Base-by-base conservation (phyloP, 2,888 invertebrate species). In the Torymus aiolomorphi region DNA sequence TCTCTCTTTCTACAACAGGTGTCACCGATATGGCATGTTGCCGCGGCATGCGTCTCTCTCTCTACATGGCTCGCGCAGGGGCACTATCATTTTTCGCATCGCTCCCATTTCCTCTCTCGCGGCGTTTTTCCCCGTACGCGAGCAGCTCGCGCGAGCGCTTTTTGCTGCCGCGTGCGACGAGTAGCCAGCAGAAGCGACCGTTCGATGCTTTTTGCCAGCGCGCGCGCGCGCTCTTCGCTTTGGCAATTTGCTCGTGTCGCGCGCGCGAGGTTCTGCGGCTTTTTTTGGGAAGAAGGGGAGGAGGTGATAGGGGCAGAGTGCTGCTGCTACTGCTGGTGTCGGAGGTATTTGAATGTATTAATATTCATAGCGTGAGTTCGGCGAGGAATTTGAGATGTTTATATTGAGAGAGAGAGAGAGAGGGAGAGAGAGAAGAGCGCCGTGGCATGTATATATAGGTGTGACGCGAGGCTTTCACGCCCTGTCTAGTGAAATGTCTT, bases 11-110 rank as follows among this genome's bases (percentile, higher is more conserved):
- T 31, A 31, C 31, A 88, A 88, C 88, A 88, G 88, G 88, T 89
- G 88, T 89, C 87, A 86, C 88, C 87, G 86, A 89, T 89, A 89
- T 88, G 88, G 89, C 87, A 89, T 88, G 86, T 88, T 89, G 88
- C 87, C 85, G 75, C 78, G 83, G 83, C 83, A 72, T 78, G 67
- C 83, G 84, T 82, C 70, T 59, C 24, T 18, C 11, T 16, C 83
- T 72, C 70, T 57, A 71, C 56, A 65, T 57, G 75, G 16, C 20
- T 16, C 49, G 24, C 59, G 0, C 54, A 5, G 10, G 14, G 4
- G 52, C 11, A n/a, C 70, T 49, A 69, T 63, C 59, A 63, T 66
- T 73, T 76, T 69, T 66, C 76, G 73, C 69, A 59, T 76, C 76
- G 67, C 20, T 59, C 65, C 12, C 18, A 49, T 52, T 31, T 52